These are phyloP conservation scores for Lamellibrachia columna DNA, from an alignment of 2,888 invertebrate species.

Conservation along the genomic window DNA sequence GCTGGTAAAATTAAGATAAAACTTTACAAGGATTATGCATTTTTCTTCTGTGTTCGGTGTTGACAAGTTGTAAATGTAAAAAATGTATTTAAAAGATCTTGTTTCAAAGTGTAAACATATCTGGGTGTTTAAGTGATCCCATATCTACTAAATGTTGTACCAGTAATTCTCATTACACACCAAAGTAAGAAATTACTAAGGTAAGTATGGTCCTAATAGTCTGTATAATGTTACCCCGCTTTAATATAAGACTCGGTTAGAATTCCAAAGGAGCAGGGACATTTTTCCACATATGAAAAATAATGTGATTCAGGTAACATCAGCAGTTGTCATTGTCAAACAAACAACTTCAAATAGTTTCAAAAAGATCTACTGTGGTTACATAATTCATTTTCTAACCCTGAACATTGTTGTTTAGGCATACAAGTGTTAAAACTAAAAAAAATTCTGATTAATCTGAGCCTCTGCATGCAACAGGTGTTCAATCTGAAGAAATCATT, in stretches of 20 bases:
- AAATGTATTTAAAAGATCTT: not conserved
- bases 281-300: not conserved
- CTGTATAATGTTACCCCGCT: not conserved
- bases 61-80: not conserved
- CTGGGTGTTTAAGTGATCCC: not conserved
- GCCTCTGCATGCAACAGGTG: not conserved
- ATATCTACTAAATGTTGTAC: not conserved
- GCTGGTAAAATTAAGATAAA: constrained; percentile 10
- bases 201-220: not conserved
- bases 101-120: not conserved
- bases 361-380: not conserved
- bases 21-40: not conserved
- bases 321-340: not conserved
- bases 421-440: not conserved
- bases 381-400: not conserved
- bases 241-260: not conserved
- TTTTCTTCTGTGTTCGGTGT: not conserved
- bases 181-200: not conserved
- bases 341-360: not conserved
- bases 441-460: not conserved
- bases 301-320: not conserved
- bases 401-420: not conserved
- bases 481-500: not conserved
- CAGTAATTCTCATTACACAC: not conserved
- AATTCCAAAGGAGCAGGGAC: not conserved